Conservation (phyloP, 2,797 vertebrate genomes). For the Pantherophis vulpinus region DNA sequence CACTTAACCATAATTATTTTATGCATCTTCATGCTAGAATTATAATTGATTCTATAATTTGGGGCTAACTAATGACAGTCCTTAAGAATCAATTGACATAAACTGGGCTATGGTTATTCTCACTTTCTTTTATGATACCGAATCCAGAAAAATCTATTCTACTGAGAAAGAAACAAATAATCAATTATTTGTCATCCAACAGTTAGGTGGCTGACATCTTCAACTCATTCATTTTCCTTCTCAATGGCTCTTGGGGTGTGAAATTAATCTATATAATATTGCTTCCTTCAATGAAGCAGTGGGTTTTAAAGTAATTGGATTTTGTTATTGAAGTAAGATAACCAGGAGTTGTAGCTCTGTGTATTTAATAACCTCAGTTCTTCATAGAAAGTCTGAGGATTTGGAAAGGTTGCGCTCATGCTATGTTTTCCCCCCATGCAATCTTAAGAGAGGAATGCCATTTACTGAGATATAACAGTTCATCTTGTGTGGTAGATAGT, state of each 20-base stretch:
- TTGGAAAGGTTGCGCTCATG: not conserved
- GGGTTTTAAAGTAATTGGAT: not conserved
- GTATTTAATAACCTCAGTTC: not conserved
- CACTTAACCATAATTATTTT: constrained; percentile 7
- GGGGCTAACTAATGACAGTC: not conserved
- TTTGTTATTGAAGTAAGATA: not conserved
- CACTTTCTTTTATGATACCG: not conserved
- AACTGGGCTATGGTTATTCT: not conserved
- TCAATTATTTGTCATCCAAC: constrained; percentile 5
- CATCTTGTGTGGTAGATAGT: constrained; percentile 1
- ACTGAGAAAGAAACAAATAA: not conserved
- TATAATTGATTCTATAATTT: constrained; percentile 31
- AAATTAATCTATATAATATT: constrained; percentile 4
- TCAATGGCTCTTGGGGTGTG: not conserved
- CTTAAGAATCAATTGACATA: not conserved
- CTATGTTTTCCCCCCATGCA: not conserved
- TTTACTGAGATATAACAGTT: constrained; percentile 14
- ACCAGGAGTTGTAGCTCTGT: not conserved
- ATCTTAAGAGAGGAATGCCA: constrained; percentile 4
- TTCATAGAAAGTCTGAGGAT: not conserved
- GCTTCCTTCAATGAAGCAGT: not conserved
- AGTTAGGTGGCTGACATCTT: constrained; percentile 1
- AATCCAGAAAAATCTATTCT: not conserved
- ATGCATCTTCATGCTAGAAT: not conserved
- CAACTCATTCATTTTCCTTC: not conserved